These are phyloP conservation scores for Antennarius striatus DNA, from an alignment of 2,113 vertebrate species.

Conservation along the genomic window DNA sequence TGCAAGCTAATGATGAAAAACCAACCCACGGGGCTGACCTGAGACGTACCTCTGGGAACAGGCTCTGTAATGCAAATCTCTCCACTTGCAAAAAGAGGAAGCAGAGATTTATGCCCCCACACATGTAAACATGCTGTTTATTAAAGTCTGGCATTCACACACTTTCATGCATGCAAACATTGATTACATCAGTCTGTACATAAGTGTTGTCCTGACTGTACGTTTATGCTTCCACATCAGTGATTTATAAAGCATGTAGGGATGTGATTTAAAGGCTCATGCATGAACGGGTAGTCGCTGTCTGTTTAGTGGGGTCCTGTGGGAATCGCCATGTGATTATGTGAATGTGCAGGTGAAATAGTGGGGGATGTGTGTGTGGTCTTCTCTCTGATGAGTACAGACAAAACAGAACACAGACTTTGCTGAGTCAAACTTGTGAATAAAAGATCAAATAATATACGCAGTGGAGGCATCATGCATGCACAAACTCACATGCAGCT, in stretches of 20 bases:
- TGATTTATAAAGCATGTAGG: conserved; percentile 69
- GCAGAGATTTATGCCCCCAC: conserved; percentile 63
- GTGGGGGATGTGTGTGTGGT: conserved; percentile 31
- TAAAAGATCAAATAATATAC: conserved; percentile 62
- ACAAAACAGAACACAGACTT: conserved; percentile 36
- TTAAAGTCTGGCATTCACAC: conserved; percentile 48
- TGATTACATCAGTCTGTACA: conserved; percentile 30
- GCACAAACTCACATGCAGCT: conserved; percentile 31
- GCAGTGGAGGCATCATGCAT: conserved; percentile 13
- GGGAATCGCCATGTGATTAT: conserved; percentile 67
- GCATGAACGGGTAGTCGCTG: conserved; percentile 47
- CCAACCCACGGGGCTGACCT: conserved; percentile 36
- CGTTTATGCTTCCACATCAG: conserved; percentile 41
- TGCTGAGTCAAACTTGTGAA: conserved; percentile 61
- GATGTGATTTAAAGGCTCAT: conserved; percentile 65
- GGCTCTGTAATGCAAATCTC: conserved; percentile 33
- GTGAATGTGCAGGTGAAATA: conserved; percentile 55
- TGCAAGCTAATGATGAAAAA: conserved; percentile 55
- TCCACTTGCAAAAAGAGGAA: conserved; percentile 75
- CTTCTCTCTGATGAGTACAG: conserved; percentile 37
- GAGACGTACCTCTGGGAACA: conserved; percentile 33
- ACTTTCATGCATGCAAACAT: conserved; percentile 19
- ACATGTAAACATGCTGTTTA: conserved; percentile 53
- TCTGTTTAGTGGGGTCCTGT: conserved; percentile 69
- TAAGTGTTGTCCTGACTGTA: conserved; percentile 41